These are phyloP conservation scores for Pseudochromis fuscus DNA, from an alignment of 2,797 vertebrate species.

Conservation along the genomic window DNA sequence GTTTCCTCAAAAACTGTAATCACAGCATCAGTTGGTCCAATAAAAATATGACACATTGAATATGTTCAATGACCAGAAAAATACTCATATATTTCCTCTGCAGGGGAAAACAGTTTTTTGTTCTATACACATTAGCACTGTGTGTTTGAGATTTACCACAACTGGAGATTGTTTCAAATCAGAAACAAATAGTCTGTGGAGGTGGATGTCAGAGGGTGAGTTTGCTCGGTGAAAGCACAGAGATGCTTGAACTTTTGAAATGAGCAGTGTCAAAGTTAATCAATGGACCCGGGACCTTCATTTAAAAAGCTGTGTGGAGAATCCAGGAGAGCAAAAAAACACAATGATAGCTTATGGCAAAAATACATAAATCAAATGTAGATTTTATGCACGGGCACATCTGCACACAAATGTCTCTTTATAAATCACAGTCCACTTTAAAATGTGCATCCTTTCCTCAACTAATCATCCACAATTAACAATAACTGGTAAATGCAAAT, in stretches of 20 bases:
- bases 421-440: not conserved
- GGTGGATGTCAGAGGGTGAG: not conserved
- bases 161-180: not conserved
- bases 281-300: not conserved
- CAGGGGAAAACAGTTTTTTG: not conserved
- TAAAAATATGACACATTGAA: not conserved
- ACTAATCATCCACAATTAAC: not conserved
- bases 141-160: not conserved
- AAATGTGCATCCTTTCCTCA: not conserved
- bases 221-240: not conserved
- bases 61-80: not conserved
- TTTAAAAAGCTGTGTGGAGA: not conserved
- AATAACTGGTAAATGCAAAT: not conserved
- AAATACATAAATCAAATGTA: not conserved
- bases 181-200: no score
- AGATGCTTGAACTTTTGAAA: not conserved
- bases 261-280: slow-evolving; percentile 7
- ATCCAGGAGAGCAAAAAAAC: not conserved
- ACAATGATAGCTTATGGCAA: not conserved
- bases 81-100: not conserved
- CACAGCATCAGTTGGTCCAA: not conserved
- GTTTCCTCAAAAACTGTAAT: not conserved
- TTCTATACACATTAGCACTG: not conserved
- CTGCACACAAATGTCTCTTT: not conserved
- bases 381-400: not conserved